These are phyloP conservation scores for Anniella stebbinsi DNA, from an alignment of 2,797 vertebrate genomes.

Conservation along the genomic window DNA sequence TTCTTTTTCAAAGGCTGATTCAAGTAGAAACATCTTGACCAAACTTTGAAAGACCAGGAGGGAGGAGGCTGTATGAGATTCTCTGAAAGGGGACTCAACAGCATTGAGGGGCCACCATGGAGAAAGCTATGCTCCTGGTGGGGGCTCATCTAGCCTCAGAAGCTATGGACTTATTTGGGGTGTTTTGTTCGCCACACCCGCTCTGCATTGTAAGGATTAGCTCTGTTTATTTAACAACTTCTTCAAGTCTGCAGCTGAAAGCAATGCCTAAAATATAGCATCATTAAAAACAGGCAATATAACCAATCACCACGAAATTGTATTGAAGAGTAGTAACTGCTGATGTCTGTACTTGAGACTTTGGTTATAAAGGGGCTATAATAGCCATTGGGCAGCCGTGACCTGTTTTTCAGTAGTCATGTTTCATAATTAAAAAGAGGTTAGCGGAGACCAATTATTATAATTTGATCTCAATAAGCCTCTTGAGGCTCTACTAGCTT, in stretches of 20 bases:
- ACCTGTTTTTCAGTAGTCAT: background rate
- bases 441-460: background rate
- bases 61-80: background rate
- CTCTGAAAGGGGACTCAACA: background rate
- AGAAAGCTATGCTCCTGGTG: too few relatives aligned
- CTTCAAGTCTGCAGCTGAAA: background rate
- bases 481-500: background rate
- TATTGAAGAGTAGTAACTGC: background rate
- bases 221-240: too few relatives aligned
- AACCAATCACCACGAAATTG: background rate
- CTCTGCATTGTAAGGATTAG: background rate
- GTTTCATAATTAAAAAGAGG: slow-evolving; percentile 5
- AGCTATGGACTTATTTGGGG: background rate
- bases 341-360: background rate
- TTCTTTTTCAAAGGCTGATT: background rate
- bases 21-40: background rate
- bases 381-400: background rate
- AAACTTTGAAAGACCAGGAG: background rate
- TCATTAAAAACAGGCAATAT: background rate
- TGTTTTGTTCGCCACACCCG: background rate
- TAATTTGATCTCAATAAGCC: background rate
- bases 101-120: background rate
- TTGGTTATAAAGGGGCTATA: background rate
- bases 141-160: background rate
- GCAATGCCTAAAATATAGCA: background rate